phyloP scores from a whole-genome alignment of 2,113 vertebrate species.

The Loxodonta africana region DNA sequence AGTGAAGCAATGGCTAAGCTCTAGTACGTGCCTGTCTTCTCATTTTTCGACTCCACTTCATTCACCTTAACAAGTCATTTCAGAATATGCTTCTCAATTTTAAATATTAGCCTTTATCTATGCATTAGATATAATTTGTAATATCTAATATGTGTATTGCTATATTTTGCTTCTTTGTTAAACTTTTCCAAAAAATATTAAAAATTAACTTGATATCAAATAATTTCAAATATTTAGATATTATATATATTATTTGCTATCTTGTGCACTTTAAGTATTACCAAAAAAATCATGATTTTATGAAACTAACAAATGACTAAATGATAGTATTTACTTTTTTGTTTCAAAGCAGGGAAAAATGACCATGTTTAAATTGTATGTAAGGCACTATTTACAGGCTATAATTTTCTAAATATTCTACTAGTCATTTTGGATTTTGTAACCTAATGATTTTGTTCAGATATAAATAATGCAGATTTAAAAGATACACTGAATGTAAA shows the following conservation, averaged over 20 bases:
- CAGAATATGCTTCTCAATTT: constrained; percentile 67
- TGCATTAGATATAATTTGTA: not conserved
- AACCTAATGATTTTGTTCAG: not conserved
- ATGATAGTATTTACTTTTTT: not conserved
- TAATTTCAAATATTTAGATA: constrained; percentile 23
- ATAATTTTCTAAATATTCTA: not conserved
- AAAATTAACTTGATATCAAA: not conserved
- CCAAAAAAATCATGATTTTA: constrained; percentile 7
- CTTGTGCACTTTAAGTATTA: not conserved
- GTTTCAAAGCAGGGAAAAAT: not conserved
- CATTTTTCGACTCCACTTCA: constrained; percentile 63
- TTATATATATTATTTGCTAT: not conserved
- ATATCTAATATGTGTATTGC: not conserved
- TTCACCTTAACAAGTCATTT: constrained; percentile 55
- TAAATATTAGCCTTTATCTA: constrained; percentile 71
- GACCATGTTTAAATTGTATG: not conserved
- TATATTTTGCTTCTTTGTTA: not conserved
- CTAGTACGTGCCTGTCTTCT: constrained; percentile 30
- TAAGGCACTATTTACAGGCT: not conserved
- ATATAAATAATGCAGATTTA: constrained; percentile 11
- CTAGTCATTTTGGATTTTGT: constrained; percentile 35
- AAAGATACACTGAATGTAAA: constrained; percentile 6
- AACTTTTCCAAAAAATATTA: not conserved
- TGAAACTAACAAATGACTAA: constrained; percentile 7
- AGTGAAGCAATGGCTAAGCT: constrained; percentile 27